Conservation (phyloP, 1,140 invertebrate species). For the Ladona fulva region DNA sequence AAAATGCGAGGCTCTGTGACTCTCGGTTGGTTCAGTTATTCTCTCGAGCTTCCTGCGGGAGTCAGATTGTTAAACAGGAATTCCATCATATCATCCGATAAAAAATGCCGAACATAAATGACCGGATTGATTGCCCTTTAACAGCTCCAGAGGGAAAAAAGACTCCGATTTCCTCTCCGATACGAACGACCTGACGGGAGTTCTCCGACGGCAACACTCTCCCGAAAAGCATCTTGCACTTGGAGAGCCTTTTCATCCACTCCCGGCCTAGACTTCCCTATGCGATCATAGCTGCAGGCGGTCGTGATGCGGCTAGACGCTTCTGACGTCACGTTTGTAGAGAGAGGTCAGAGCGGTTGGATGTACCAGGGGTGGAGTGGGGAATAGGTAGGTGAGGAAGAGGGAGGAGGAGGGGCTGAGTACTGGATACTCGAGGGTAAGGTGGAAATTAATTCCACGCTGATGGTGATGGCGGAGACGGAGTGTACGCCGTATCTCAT, state of each 20-base stretch:
- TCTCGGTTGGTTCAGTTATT: too few relatives aligned
- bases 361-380: not conserved
- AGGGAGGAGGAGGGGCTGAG: not conserved
- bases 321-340: not conserved
- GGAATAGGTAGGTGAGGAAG: not conserved
- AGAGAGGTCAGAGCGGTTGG: constrained; percentile 1
- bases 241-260: not conserved
- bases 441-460: not conserved
- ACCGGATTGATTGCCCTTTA: too few relatives aligned
- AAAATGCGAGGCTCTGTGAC: too few relatives aligned
- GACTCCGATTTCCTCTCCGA: too few relatives aligned
- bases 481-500: constrained; percentile 4
- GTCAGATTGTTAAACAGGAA: too few relatives aligned
- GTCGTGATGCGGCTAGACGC: not conserved
- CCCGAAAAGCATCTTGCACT: not conserved
- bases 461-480: not conserved
- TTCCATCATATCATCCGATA: too few relatives aligned
- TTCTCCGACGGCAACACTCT: too few relatives aligned
- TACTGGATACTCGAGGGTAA: not conserved
- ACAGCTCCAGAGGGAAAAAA: too few relatives aligned
- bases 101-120: too few relatives aligned
- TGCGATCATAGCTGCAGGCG: not conserved
- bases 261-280: not conserved
- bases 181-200: too few relatives aligned
- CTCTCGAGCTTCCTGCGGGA: too few relatives aligned